Conservation (phyloP, 2,797 vertebrate species). For the Onychomys arenicola region DNA sequence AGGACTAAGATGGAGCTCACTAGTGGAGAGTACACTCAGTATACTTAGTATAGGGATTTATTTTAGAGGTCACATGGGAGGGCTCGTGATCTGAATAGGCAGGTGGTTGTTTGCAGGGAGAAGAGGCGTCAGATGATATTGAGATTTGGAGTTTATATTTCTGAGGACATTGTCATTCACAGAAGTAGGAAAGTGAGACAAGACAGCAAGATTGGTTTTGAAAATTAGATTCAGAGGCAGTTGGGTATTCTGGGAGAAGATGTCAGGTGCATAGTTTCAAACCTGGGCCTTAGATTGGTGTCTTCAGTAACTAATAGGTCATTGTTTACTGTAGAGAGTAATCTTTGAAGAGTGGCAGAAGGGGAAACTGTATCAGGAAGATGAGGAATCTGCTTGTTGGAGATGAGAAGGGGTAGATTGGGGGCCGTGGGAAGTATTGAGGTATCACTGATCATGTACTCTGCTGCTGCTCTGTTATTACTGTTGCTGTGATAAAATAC, state of each 20-base stretch:
- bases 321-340: background rate
- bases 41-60: too few relatives aligned
- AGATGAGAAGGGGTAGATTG: background rate
- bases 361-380: background rate
- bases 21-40: background rate
- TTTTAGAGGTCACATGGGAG: background rate
- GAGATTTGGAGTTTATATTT: background rate
- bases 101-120: background rate
- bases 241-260: background rate
- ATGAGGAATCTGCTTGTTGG: background rate
- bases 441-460: background rate
- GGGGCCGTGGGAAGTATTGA: background rate
- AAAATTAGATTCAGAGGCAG: background rate
- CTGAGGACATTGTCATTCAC: background rate
- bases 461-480: background rate
- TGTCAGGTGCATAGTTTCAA: slow-evolving; percentile 11
- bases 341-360: background rate
- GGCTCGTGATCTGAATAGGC: background rate
- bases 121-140: background rate
- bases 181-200: background rate
- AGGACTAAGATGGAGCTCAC: background rate
- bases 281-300: background rate
- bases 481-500: background rate
- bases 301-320: background rate
- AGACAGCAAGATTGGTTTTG: background rate